Base-by-base conservation (phyloP, 2,113 vertebrate genomes). In the Cephalopholis sonnerati region DNA sequence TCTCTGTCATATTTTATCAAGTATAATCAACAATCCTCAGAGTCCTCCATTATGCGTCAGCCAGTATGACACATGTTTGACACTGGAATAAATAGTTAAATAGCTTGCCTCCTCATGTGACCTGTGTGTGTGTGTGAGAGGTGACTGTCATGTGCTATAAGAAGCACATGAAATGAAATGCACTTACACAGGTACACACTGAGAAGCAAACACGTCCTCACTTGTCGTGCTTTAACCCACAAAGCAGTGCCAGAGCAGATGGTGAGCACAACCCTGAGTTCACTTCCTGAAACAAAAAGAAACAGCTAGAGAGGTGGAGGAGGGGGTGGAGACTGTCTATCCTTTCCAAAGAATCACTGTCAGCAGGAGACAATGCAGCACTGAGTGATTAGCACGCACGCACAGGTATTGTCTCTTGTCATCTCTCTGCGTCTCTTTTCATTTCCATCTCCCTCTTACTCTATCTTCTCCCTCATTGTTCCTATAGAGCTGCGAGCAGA, bases 191-290 rank as follows among this genome's bases (percentile, higher is more conserved):
- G 5, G 0, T 41, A 59, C 10, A 69, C 63, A n/a, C 18, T 3
- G 18, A 84, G 32, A 84, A 54, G 15, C 50, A 68, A 64, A 79
- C 64, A 75, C 57, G 57, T 77, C 25, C 54, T 58, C 29, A 36
- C 46, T 81, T 57, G 59, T 85, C 72, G 57, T 67, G 77, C 51
- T 62, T 87, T 83, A 74, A 82, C 55, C 65, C 59, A 67, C 54
- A 74, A 71, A 22, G 13, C 79, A 54, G 65, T 64, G 69, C 69
- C 75, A 76, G 67, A 91, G 82, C 87, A 92, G 87, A 90, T 85
- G 84, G 85, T 80, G 71, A 32, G 36, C 13, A 39, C 48, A 83
- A 82, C 81, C 74, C 70, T 12, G 59, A 41, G 81, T 89, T 91
- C 82, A 78, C 82, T 71, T 84, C 59, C 58, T 83, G 77, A 86